A percentile compares a stretch with the other conserved stretches of the same genome.
Evolutionary conservation across 1,140 invertebrate genomes (phyloP).

Genomic region (Delia radicum): DNA sequence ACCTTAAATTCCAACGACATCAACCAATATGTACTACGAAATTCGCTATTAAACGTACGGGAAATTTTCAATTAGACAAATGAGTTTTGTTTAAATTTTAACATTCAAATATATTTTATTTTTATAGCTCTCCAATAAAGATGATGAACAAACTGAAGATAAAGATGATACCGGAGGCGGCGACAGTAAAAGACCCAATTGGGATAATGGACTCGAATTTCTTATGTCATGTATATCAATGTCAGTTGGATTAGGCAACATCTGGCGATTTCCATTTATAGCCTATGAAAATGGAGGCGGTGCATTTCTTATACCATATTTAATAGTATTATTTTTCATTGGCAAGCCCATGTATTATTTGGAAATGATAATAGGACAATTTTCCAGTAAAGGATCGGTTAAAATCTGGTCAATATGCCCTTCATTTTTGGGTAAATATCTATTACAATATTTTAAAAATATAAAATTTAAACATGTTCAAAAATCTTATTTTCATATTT

Average conservation of each 20-base stretch:
- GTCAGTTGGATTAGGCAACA: constrained; percentile 78
- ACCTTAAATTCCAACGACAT: too few species aligned
- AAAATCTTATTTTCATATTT: constrained; percentile 55
- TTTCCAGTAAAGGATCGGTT: constrained; percentile 67
- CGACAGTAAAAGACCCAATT: constrained; percentile 64
- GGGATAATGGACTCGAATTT: constrained; percentile 83
- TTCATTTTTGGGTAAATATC: constrained; percentile 59
- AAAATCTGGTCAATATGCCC: constrained; percentile 61
- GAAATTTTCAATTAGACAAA: too few species aligned
- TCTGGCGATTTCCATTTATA: constrained; percentile 73
- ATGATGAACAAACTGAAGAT: constrained; percentile 7
- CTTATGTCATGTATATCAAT: constrained; percentile 87
- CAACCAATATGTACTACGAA: too few species aligned
- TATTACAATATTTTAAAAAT: background rate
- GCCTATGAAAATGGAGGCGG: constrained; percentile 77
- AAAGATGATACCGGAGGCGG: background rate
- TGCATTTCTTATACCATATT: constrained; percentile 78
- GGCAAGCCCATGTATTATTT: constrained; percentile 82
- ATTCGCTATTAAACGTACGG: too few species aligned
- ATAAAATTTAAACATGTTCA: background rate
- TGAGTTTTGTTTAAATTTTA: too few species aligned
- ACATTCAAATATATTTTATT: too few species aligned
- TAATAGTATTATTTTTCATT: constrained; percentile 78
- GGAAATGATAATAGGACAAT: constrained; percentile 76
- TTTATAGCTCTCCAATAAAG: constrained; percentile 34